Conservation (phyloP, 2,888 invertebrate species). For the Plebejus melissa region DNA sequence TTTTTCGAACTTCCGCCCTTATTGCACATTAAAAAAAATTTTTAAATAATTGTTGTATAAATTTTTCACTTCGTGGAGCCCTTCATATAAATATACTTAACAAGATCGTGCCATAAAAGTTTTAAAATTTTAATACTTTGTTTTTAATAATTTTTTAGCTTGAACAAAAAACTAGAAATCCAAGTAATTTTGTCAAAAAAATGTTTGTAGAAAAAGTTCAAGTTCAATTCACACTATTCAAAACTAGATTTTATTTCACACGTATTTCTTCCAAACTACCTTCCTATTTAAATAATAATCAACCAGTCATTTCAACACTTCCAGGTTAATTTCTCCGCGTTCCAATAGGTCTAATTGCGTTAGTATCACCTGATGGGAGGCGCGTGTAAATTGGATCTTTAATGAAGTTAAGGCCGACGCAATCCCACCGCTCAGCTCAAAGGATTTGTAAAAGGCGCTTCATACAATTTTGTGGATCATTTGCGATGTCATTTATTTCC, state of each 20-base stretch:
- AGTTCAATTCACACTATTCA: too few species aligned
- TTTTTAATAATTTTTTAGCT: too few species aligned
- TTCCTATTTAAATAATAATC: neutral
- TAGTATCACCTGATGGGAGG: constrained; percentile 71
- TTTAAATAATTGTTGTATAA: too few species aligned
- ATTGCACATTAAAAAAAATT: too few species aligned
- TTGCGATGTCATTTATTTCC: constrained; percentile 33
- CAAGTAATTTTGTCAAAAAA: too few species aligned
- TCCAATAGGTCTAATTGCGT: constrained; percentile 60
- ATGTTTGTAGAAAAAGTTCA: too few species aligned
- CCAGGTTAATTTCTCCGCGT: constrained; percentile 2
- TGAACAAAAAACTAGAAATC: too few species aligned
- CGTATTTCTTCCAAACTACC: neutral
- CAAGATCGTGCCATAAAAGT: too few species aligned
- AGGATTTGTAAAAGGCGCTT: constrained; percentile 10
- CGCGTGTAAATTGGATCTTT: constrained; percentile 67
- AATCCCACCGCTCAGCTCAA: constrained; percentile 44
- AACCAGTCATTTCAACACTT: neutral
- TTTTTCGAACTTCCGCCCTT: too few species aligned
- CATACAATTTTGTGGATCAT: constrained; percentile 28
- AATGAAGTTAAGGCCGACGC: constrained; percentile 68
- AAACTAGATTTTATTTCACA: neutral
- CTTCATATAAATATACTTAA: too few species aligned
- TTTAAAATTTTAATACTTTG: too few species aligned
- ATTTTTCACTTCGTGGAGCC: too few species aligned